Conservation (phyloP, 2,113 vertebrate species). For the Tautogolabrus adspersus region DNA sequence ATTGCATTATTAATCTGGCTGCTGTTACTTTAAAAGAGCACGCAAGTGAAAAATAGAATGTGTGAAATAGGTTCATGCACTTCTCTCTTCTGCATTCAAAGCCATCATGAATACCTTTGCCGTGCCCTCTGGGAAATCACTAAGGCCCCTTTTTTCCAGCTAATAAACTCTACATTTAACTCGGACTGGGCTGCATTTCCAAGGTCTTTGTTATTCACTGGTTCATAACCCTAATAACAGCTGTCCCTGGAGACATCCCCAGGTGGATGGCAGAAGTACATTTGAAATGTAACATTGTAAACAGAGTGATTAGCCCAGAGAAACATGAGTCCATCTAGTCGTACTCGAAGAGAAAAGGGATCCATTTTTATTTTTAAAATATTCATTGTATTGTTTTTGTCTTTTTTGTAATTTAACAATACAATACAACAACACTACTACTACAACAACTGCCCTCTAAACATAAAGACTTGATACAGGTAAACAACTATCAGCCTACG, state of each 20-base stretch:
- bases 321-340: constrained; percentile 18
- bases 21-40: constrained; percentile 38
- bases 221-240: constrained; percentile 42
- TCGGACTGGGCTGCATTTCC: constrained; percentile 27
- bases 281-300: constrained; percentile 19
- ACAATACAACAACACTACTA: not conserved
- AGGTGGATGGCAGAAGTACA: constrained; percentile 34
- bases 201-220: constrained; percentile 52
- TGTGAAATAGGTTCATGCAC: constrained; percentile 43
- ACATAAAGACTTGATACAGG: not conserved
- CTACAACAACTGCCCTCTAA: too few species aligned
- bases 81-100: constrained; percentile 47
- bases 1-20: constrained; percentile 57
- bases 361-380: not conserved
- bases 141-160: constrained; percentile 12
- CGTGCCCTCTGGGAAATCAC: constrained; percentile 53
- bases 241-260: constrained; percentile 16
- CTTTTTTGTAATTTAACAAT: too few species aligned
- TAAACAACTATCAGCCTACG: not conserved
- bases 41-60: constrained; percentile 43
- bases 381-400: not conserved
- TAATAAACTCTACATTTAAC: constrained; percentile 43
- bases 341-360: not conserved
- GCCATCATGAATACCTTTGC: constrained; percentile 45
- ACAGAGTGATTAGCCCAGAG: constrained; percentile 16